Evolutionary conservation across 2,113 vertebrate species (phyloP).

Genomic region (Empidonax alnorum): DNA sequence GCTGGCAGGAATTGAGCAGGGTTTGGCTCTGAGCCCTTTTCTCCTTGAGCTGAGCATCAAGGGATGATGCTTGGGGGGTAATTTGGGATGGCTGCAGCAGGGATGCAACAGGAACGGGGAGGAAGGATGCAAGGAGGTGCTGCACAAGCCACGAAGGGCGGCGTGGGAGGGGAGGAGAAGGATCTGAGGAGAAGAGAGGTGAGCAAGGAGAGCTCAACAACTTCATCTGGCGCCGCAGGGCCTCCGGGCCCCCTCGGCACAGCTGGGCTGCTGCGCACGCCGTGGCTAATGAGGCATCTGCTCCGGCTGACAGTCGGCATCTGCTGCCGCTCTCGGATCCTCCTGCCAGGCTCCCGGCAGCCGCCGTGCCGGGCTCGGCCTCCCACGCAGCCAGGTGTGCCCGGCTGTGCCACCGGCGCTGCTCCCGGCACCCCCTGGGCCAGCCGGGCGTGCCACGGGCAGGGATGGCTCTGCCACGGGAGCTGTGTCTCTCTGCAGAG

Average conservation of each 20-base stretch:
- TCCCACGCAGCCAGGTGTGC: not conserved
- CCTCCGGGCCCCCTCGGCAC: not conserved
- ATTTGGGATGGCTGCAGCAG: rapidly evolving
- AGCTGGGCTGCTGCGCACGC: conserved; percentile 22
- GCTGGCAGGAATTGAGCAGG: not conserved
- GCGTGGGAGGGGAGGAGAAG: not conserved
- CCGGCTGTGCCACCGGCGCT: not conserved
- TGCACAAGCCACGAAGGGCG: rapidly evolving
- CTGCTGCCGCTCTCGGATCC: not conserved
- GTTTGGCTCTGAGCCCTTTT: not conserved
- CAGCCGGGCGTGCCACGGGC: not conserved
- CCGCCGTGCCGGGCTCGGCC: not conserved
- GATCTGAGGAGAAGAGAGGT: rapidly evolving
- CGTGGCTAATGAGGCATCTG: conserved; percentile 48
- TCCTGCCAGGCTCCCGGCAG: conserved; percentile 22
- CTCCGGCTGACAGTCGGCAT: conserved; percentile 31
- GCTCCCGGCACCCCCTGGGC: not conserved
- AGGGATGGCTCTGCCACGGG: not conserved
- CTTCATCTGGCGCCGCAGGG: not conserved
- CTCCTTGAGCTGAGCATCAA: rapidly evolving
- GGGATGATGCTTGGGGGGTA: rapidly evolving
- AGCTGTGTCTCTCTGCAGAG: not conserved
- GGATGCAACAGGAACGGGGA: rapidly evolving
- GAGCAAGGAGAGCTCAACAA: not conserved
- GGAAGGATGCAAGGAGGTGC: not conserved